Evolutionary conservation across 2,113 vertebrate species (phyloP).

Genomic region (Urocitellus parryii): DNA sequence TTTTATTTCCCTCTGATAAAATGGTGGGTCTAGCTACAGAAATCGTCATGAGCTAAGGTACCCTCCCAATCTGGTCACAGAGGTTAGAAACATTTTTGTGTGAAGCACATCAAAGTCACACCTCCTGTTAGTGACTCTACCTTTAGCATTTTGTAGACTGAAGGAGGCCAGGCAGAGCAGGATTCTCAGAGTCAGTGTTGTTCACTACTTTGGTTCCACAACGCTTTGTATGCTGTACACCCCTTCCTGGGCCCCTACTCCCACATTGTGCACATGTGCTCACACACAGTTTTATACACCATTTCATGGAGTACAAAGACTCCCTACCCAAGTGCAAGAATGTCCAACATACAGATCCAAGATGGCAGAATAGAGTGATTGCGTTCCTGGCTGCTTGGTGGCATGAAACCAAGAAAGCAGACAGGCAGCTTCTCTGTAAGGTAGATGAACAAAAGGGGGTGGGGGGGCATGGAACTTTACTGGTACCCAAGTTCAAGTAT

Average conservation of each 20-base stretch:
- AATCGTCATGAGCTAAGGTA: constrained; percentile 20
- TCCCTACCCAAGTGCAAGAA: background rate
- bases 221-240: background rate
- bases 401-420: no score
- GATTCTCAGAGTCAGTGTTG: background rate
- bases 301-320: background rate
- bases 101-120: background rate
- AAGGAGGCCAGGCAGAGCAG: background rate
- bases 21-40: background rate
- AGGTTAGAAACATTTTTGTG: background rate
- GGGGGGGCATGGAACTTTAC: no score
- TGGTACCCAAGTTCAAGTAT: background rate
- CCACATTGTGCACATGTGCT: background rate
- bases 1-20: background rate
- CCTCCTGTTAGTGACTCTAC: background rate
- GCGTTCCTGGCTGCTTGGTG: no score
- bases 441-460: no score
- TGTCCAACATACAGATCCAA: background rate
- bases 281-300: background rate
- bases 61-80: background rate
- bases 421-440: no score
- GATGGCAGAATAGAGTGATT: no score
- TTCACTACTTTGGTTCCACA: background rate
- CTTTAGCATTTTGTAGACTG: background rate
- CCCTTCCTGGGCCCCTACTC: background rate